phyloP scores from a whole-genome alignment of 2,113 vertebrate species.

The Glaucomys volans region DNA sequence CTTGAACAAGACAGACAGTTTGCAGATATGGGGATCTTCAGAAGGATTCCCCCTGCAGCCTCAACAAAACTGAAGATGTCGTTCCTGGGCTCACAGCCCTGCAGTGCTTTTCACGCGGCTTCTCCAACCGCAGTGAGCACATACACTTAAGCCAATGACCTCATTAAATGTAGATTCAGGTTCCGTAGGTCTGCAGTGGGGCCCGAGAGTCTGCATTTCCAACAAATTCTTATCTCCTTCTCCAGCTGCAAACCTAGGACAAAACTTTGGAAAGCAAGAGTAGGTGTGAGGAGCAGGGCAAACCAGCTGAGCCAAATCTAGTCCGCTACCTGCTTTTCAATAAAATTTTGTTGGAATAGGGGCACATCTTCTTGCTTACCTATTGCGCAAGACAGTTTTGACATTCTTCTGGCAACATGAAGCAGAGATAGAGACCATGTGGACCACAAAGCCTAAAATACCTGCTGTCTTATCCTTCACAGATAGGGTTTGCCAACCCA shows the following conservation, averaged over 20 bases:
- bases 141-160: not conserved
- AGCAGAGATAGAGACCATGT: not conserved
- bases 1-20: not conserved
- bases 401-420: not conserved
- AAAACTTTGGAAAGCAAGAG: not conserved
- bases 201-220: not conserved
- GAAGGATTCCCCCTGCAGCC: not conserved
- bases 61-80: not conserved
- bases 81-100: not conserved
- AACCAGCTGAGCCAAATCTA: not conserved
- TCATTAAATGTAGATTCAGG: not conserved
- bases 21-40: not conserved
- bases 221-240: not conserved
- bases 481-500: not conserved
- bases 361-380: not conserved
- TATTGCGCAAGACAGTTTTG: not conserved
- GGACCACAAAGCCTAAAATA: not conserved
- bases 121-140: not conserved
- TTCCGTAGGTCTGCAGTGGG: not conserved
- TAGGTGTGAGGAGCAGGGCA: accelerated
- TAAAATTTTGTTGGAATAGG: not conserved
- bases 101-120: not conserved
- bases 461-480: not conserved
- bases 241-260: not conserved
- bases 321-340: not conserved